These are phyloP conservation scores for Amphipoea lucens DNA, from an alignment of 2,888 invertebrate species.

Conservation along the genomic window DNA sequence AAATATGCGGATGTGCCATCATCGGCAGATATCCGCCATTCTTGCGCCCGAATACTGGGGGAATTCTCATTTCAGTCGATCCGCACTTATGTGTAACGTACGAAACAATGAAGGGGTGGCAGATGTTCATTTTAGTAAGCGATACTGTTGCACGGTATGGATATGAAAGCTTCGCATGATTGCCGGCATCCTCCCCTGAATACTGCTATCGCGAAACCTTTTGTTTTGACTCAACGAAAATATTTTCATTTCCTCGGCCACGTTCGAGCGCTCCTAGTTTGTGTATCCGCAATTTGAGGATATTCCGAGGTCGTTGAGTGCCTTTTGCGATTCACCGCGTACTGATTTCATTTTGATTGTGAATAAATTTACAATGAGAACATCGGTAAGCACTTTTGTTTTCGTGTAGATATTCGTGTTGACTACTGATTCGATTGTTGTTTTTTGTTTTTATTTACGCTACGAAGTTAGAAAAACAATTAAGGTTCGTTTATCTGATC, in stretches of 20 bases:
- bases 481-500: slow-evolving; percentile 28
- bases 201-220: slow-evolving; percentile 71
- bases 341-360: slow-evolving; percentile 77
- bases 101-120: slow-evolving; percentile 80
- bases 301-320: slow-evolving; percentile 71
- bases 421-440: slow-evolving; percentile 41
- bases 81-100: slow-evolving; percentile 74
- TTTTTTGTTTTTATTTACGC: slow-evolving; percentile 44
- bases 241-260: slow-evolving; percentile 79
- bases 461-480: slow-evolving; percentile 26
- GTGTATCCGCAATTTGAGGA: slow-evolving; percentile 79
- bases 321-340: slow-evolving; percentile 72
- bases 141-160: slow-evolving; percentile 72
- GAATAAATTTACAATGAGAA: slow-evolving; percentile 73
- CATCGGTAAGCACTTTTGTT: slow-evolving; percentile 68
- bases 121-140: slow-evolving; percentile 83
- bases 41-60: slow-evolving; percentile 60
- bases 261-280: slow-evolving; percentile 73
- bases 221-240: slow-evolving; percentile 77
- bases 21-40: slow-evolving; percentile 47
- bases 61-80: slow-evolving; percentile 72
- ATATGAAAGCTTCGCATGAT: slow-evolving; percentile 76
- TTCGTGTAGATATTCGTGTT: slow-evolving; percentile 63
- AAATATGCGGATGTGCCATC: slow-evolving; percentile 48
- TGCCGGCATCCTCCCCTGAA: slow-evolving; percentile 75